Conservation (phyloP, 2,797 vertebrate genomes). For the Pyrocephalus nanus region DNA sequence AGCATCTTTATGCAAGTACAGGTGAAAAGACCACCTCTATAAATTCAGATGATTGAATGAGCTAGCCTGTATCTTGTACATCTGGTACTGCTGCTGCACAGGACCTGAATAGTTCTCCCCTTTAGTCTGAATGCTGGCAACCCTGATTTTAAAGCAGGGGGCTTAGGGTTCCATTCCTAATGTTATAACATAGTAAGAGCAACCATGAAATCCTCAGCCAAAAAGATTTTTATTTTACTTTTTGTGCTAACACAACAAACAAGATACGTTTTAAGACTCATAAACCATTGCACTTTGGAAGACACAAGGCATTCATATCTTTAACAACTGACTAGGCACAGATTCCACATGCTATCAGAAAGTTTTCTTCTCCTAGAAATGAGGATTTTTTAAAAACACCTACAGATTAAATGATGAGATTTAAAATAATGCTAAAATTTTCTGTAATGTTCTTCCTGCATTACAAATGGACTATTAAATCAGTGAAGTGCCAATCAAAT, state of each 20-base stretch:
- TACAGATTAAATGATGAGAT: constrained; percentile 75
- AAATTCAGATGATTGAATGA: not conserved
- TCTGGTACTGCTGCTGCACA: not conserved
- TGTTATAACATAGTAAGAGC: not conserved
- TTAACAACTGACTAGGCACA: constrained; percentile 46
- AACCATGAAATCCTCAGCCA: not conserved
- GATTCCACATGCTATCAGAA: constrained; percentile 34
- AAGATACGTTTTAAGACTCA: not conserved
- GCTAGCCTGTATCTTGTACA: not conserved
- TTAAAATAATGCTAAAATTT: constrained; percentile 76
- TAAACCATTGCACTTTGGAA: constrained; percentile 37
- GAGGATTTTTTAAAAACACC: constrained; percentile 63
- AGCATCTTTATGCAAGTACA: not conserved
- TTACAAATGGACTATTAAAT: constrained; percentile 79
- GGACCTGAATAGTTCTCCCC: not conserved
- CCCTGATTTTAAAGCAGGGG: not conserved
- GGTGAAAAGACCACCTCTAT: not conserved
- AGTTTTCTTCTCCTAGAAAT: constrained; percentile 62
- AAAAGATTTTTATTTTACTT: not conserved
- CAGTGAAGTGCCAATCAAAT: constrained; percentile 77
- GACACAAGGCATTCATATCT: not conserved
- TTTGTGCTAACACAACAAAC: not conserved
- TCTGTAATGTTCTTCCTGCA: constrained; percentile 73
- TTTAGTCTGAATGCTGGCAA: not conserved
- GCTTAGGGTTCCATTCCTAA: not conserved